Evolutionary conservation across 1,140 invertebrate species (phyloP).

Genomic region (Drosophila takahashii): DNA sequence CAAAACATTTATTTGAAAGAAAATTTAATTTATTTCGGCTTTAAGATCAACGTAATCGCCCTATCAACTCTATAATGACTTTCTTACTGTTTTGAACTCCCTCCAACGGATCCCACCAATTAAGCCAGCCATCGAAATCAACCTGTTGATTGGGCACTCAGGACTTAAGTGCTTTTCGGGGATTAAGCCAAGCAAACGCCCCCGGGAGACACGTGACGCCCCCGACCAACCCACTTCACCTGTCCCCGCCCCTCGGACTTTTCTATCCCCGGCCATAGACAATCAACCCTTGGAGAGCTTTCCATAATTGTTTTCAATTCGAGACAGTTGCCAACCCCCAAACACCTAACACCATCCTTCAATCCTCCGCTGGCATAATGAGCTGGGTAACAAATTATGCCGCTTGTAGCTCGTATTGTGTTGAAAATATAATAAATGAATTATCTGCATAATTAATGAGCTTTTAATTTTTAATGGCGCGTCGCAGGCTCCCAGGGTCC

Average conservation of each 20-base stretch:
- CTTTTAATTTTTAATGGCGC: conserved; percentile 84
- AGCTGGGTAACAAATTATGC: conserved; percentile 74
- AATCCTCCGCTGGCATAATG: conserved; percentile 54
- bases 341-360: conserved; percentile 5
- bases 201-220: conserved; percentile 60
- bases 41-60: not conserved
- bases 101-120: conserved; percentile 35
- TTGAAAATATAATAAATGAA: conserved; percentile 84
- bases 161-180: conserved; percentile 65
- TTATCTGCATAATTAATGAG: conserved; percentile 83
- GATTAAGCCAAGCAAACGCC: conserved; percentile 51
- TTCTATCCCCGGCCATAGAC: conserved; percentile 1
- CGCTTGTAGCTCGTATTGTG: conserved; percentile 59
- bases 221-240: conserved; percentile 17
- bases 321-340: conserved; percentile 59
- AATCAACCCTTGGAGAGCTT: conserved; percentile 46
- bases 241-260: not conserved
- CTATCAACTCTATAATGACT: not conserved
- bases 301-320: conserved; percentile 77
- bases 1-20: not conserved
- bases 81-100: not conserved
- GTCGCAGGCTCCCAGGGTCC: conserved; percentile 57
- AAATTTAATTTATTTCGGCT: not conserved
- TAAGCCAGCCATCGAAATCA: conserved; percentile 37
- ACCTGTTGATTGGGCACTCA: conserved; percentile 65